phyloP scores from a whole-genome alignment of 2,797 vertebrate species.

The Taeniopygia guttata region DNA sequence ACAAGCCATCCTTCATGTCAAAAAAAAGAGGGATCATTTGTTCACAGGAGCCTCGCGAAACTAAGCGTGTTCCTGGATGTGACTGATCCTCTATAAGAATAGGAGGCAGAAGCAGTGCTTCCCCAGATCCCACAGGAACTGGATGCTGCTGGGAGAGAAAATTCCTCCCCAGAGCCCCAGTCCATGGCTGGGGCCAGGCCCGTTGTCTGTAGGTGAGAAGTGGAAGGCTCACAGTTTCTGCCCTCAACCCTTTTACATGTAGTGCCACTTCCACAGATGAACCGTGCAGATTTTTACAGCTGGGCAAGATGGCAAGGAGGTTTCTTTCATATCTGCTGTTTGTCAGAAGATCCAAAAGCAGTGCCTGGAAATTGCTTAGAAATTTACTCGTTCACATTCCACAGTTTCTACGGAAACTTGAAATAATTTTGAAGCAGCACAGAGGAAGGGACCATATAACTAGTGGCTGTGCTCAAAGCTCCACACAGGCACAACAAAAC shows the following conservation, averaged over 20 bases:
- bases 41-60: neutral
- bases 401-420: neutral
- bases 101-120: neutral
- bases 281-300: neutral
- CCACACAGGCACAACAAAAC: neutral
- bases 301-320: neutral
- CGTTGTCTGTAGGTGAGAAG: neutral
- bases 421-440: neutral
- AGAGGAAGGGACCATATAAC: neutral
- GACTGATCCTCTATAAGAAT: rapidly evolving
- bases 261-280: neutral
- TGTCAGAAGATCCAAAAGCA: neutral
- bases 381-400: neutral
- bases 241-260: neutral
- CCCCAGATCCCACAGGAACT: neutral
- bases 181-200: neutral
- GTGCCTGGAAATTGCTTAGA: neutral
- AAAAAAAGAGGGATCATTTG: neutral
- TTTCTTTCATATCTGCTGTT: neutral
- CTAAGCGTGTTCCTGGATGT: rapidly evolving
- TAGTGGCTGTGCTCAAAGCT: neutral
- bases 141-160: neutral
- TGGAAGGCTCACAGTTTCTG: neutral
- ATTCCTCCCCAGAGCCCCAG: neutral
- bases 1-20: neutral